Conservation (phyloP, 2,797 vertebrate genomes). For the Lepilemur septentrionalis region DNA sequence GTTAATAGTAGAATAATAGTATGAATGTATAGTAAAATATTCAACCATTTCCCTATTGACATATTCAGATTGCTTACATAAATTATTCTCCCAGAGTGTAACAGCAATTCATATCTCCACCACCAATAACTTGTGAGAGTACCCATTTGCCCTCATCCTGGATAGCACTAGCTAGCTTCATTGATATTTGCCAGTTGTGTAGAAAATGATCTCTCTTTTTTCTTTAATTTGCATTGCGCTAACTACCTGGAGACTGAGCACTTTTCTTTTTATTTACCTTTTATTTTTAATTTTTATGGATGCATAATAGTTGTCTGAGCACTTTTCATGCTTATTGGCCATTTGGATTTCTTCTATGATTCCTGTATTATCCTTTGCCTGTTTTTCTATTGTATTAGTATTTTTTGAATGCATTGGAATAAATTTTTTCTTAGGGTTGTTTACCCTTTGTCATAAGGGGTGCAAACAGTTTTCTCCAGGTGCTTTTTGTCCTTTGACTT, state of each 20-base stretch:
- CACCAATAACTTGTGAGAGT: neutral
- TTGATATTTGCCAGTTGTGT: neutral
- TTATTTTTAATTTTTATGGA: neutral
- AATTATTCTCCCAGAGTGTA: neutral
- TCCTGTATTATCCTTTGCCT: neutral
- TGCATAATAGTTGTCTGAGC: neutral
- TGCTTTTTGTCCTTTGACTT: neutral
- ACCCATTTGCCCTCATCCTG: neutral
- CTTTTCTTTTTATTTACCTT: neutral
- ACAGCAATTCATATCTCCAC: neutral
- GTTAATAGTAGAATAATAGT: neutral
- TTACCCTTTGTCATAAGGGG: neutral
- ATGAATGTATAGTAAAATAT: neutral
- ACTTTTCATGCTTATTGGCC: neutral
- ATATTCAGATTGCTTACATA: neutral
- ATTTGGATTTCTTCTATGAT: conserved; percentile 25
- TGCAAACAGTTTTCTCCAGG: neutral
- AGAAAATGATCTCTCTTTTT: neutral
- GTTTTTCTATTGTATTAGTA: neutral
- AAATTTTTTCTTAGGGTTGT: neutral
- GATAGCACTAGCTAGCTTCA: neutral
- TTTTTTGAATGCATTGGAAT: neutral
- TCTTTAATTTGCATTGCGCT: neutral
- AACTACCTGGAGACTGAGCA: neutral
- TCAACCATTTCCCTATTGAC: neutral